Evolutionary conservation across 2,113 vertebrate species (phyloP), one percentile per base, ranked within the genome.

Genomic region (Pseudolaguvia tuberculata): DNA sequence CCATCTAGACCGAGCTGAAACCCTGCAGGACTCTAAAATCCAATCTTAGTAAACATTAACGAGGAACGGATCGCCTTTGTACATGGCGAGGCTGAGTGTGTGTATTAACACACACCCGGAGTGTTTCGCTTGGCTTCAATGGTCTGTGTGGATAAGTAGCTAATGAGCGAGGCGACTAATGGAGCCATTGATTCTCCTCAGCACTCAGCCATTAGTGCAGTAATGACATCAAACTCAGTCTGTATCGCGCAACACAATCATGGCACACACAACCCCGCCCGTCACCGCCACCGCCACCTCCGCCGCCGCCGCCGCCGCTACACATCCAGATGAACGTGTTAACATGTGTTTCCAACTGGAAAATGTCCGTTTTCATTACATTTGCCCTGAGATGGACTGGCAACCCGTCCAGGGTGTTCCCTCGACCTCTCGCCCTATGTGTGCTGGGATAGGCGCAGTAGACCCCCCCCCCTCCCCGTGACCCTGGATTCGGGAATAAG

Each of bases 81-180:
- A 63, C 5, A 45, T 23, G 35, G 2, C 25, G 2, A 23, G 9
- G 35, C 59, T 42, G 42, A 21, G 59, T 62, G 20, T 42, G 58
- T 39, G 8, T 23, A 12, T 59, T 10, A 31, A 21, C 5, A 42
- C 35, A 42, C 20, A 42, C 31, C 4, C 12, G 21, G 13, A 7
- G 68, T 51, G 18, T 17, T 51, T 77, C 45, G 75, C 51, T 35
- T 35, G 50, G 80, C 80, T 86, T 85, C 82, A 82, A 76, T 75
- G 55, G 52, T 79, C 82, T 70, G 75, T 83, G 82, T 72, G 75
- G 72, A 80, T 82, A 73, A 63, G 76, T 79, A 81, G 67, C 82
- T 89, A 88, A 89, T 89, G 84, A 87, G 88, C 85, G 85, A 78
- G 80, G 72, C 62, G 21, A 73, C 78, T 81, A 83, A 61, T 48